phyloP scores from a whole-genome alignment of 2,888 invertebrate species.

The Crioceris asparagi region DNA sequence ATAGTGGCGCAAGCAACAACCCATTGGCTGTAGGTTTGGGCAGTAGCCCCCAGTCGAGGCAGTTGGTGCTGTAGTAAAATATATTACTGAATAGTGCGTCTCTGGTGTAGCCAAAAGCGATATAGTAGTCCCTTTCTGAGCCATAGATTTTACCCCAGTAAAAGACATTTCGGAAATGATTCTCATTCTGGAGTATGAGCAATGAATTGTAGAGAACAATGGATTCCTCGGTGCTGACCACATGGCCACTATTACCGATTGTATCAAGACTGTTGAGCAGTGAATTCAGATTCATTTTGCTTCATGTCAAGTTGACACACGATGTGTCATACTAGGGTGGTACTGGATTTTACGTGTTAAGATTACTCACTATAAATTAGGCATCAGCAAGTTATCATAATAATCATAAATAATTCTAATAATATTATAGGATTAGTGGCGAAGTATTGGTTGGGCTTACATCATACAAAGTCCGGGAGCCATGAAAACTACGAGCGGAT shows the following conservation, averaged over 20 bases:
- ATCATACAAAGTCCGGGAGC: constrained; percentile 75
- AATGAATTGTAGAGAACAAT: constrained; percentile 66
- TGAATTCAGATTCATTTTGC: constrained; percentile 46
- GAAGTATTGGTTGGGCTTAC: too few species aligned
- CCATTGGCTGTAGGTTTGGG: constrained; percentile 41
- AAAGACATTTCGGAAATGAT: constrained; percentile 69
- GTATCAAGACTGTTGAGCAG: constrained; percentile 44
- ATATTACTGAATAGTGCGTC: constrained; percentile 63
- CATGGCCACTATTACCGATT: constrained; percentile 53
- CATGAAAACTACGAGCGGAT: constrained; percentile 69
- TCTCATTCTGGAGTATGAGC: constrained; percentile 68
- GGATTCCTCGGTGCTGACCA: constrained; percentile 62
- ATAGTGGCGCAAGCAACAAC: constrained; percentile 36
- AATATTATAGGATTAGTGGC: too few species aligned
- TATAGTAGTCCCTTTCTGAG: constrained; percentile 65
- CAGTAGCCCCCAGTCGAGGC: constrained; percentile 56
- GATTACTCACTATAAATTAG: too few species aligned
- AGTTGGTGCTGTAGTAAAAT: constrained; percentile 68
- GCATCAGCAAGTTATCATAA: too few species aligned
- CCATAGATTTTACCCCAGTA: constrained; percentile 83
- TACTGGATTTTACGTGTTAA: too few species aligned
- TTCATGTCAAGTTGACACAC: too few species aligned
- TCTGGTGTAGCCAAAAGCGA: constrained; percentile 66
- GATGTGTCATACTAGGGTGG: too few species aligned
- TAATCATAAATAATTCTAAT: too few species aligned